These are phyloP conservation scores for Panagrolaimus sp. DNA, from an alignment of 1,140 invertebrate genomes.

Conservation along the genomic window DNA sequence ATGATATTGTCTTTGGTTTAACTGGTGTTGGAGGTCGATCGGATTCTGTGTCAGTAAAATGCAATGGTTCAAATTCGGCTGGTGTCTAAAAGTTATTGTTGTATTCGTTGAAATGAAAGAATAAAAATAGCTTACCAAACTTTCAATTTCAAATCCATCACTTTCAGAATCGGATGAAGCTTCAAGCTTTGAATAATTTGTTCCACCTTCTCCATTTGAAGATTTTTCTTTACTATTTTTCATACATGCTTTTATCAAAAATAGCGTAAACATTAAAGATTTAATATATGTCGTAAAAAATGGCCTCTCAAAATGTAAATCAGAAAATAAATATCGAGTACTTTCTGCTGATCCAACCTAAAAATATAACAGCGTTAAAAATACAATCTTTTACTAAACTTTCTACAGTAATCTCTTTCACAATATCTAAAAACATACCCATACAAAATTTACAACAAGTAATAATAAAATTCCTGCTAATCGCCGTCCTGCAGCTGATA, in stretches of 20 bases:
- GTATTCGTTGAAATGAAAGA: too few relatives aligned
- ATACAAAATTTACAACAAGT: slow-evolving; percentile 40
- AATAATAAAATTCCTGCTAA: slow-evolving; percentile 33
- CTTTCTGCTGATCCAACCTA: slow-evolving; percentile 28
- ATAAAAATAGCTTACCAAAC: slow-evolving; percentile 29
- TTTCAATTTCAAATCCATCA: slow-evolving; percentile 25
- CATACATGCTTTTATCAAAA: slow-evolving; percentile 27
- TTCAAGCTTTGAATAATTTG: neutral
- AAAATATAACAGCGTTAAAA: too few relatives aligned
- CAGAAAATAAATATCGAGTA: slow-evolving; percentile 42
- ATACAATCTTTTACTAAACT: too few relatives aligned
- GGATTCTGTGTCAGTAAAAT: slow-evolving; percentile 25
- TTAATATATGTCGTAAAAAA: slow-evolving; percentile 45
- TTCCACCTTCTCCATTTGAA: neutral
- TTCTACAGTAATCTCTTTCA: too few relatives aligned
- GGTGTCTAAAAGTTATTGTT: slow-evolving; percentile 25
- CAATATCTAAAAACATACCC: slow-evolving; percentile 19
- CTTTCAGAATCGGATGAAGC: slow-evolving; percentile 1
- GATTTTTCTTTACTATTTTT: neutral
- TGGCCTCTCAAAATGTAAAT: slow-evolving; percentile 41
- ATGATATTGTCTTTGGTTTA: neutral
- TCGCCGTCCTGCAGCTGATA: slow-evolving; percentile 5
- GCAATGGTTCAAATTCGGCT: slow-evolving; percentile 39
- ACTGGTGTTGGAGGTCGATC: neutral
- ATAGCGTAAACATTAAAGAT: slow-evolving; percentile 38